Evolutionary conservation across 2,797 vertebrate species (phyloP).

Genomic region (Melanotaenia maccullochi): DNA sequence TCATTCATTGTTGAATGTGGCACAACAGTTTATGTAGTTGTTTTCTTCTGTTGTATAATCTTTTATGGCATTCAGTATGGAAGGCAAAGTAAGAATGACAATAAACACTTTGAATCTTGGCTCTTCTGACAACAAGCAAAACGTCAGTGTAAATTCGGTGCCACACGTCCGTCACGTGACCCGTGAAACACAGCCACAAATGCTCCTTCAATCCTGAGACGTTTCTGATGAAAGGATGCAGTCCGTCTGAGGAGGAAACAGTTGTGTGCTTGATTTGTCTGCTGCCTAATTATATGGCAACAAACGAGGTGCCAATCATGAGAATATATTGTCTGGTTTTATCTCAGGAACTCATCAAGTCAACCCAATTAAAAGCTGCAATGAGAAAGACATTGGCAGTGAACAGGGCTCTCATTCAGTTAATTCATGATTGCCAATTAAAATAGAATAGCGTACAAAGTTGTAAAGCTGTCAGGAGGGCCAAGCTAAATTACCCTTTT

Average conservation of each 20-base stretch:
- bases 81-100: too few relatives aligned
- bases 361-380: slow-evolving; percentile 85
- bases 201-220: slow-evolving; percentile 28
- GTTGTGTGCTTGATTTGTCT: slow-evolving; percentile 72
- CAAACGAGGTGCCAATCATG: slow-evolving; percentile 85
- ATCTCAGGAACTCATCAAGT: slow-evolving; percentile 85
- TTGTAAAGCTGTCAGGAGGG: slow-evolving; percentile 84
- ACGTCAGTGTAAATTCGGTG: not conserved
- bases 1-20: too few relatives aligned
- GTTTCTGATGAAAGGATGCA: slow-evolving; percentile 32
- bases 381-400: slow-evolving; percentile 77
- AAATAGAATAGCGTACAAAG: slow-evolving; percentile 83
- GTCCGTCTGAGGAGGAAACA: slow-evolving; percentile 48
- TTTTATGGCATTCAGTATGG: too few relatives aligned
- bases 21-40: too few relatives aligned
- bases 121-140: not conserved
- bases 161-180: slow-evolving; percentile 24
- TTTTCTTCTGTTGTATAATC: too few relatives aligned
- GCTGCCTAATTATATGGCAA: slow-evolving; percentile 82
- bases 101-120: too few relatives aligned
- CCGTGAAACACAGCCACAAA: slow-evolving; percentile 11
- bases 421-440: slow-evolving; percentile 88
- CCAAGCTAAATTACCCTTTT: slow-evolving; percentile 83
- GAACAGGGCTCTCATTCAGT: slow-evolving; percentile 80
- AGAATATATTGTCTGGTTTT: slow-evolving; percentile 84